Conservation (phyloP, 2,113 vertebrate species). For the Crypturellus undulatus region DNA sequence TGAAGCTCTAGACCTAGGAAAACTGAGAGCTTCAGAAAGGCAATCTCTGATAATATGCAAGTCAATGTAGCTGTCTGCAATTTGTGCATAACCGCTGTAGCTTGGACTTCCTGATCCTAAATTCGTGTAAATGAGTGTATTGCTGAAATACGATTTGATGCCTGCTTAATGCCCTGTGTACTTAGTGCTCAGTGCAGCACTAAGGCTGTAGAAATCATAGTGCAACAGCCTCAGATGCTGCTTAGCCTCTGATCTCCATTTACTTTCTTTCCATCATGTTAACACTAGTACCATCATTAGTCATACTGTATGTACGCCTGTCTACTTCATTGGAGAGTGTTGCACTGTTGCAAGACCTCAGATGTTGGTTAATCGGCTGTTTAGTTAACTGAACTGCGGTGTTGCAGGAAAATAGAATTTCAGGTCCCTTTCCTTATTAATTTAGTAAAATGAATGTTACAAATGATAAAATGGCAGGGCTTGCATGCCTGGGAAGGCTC, state of each 20-base stretch:
- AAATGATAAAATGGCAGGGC: not conserved
- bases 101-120: not conserved
- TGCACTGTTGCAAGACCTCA: not conserved
- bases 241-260: conserved; percentile 14
- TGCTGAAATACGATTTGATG: not conserved
- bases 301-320: not conserved
- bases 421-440: not conserved
- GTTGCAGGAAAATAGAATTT: not conserved
- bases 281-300: not conserved
- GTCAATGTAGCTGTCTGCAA: not conserved
- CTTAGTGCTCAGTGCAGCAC: not conserved
- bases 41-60: not conserved
- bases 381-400: conserved; percentile 4
- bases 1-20: conserved; percentile 26
- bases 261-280: not conserved
- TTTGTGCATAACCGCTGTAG: not conserved
- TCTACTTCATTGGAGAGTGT: not conserved
- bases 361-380: not conserved
- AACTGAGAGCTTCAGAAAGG: not conserved
- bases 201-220: not conserved
- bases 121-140: not conserved
- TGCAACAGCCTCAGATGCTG: not conserved
- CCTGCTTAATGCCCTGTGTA: conserved; percentile 5
- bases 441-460: not conserved
- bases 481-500: not conserved